Evolutionary conservation across 2,113 vertebrate genomes (phyloP), one percentile per base, ranked within the genome.

Genomic region (Corapipo altera): DNA sequence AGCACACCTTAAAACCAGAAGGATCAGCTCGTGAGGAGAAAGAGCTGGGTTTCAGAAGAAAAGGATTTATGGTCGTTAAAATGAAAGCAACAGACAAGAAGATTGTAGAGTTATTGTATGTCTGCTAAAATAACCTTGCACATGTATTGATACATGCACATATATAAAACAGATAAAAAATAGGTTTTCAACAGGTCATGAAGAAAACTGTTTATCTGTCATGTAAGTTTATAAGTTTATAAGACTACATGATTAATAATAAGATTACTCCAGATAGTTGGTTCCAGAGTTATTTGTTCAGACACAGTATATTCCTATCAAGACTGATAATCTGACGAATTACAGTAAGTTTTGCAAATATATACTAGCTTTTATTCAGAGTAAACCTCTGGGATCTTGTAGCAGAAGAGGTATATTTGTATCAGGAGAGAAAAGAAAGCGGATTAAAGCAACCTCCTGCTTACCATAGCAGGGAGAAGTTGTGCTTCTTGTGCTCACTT

Each of bases 311-410:
- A 16, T 26, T 62, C 26, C 55, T 77, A 72, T 46, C 49, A 57
- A 91, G 65, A 78, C 33, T 41, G 85, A 88, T 55, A 85, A 91
- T 54, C 67, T 72, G 70, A 27, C 28, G 92, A 89, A 88, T 66
- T 59, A 21, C 54, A 89, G 73, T 43, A 85, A 54, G 58, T 88
- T 85, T 65, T 85, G 49, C 33, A 80, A 88, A 88, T 37, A 57
- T 8, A 61, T 17, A 41, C 14, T 33, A 75, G 22, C 19, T 93
- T 88, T 73, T 69, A 30, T 20, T 78, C 41, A 33, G 74, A 65
- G 48, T 19, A 85, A 79, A 65, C 20, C 72, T 84, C 66, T 8
- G 7, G 26, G 20, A 19, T 44, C 51, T 73, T 28, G n/a, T 17
- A 46, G 32, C 15, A 91, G n/a, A 79, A 64, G 37, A 61, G 16